phyloP scores from a whole-genome alignment of 2,888 invertebrate species.

The Hyposoter didymator region DNA sequence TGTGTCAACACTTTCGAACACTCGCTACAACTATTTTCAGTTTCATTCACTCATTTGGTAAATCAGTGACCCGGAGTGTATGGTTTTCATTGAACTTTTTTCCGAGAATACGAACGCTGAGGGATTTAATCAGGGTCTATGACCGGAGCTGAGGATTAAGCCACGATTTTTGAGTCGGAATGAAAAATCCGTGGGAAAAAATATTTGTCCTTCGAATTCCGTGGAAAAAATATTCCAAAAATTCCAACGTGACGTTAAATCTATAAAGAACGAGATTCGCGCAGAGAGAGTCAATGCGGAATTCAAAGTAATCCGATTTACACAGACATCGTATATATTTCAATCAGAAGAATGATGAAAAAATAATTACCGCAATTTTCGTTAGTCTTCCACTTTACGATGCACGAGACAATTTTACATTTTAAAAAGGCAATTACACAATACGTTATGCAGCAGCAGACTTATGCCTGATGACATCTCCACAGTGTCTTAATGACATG shows the following conservation, averaged over 20 bases:
- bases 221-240: not conserved
- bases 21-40: not conserved
- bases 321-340: not conserved
- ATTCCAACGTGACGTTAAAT: not conserved
- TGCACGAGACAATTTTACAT: conserved; percentile 7
- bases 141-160: not conserved
- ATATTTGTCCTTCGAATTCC: not conserved
- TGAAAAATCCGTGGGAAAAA: not conserved
- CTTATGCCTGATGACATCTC: conserved; percentile 21
- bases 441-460: not conserved
- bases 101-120: not conserved
- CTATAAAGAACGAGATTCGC: not conserved
- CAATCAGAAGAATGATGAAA: not conserved
- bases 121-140: not conserved
- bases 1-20: conserved; percentile 16
- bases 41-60: not conserved
- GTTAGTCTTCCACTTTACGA: conserved; percentile 8
- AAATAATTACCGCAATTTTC: not conserved
- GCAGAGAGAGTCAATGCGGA: not conserved
- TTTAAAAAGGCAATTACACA: conserved; percentile 14
- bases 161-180: not conserved
- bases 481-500: not conserved
- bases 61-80: not conserved
- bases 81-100: not conserved
- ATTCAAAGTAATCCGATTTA: not conserved